Base-by-base conservation (phyloP, 2,888 invertebrate species). In the Andrena bicolor region DNA sequence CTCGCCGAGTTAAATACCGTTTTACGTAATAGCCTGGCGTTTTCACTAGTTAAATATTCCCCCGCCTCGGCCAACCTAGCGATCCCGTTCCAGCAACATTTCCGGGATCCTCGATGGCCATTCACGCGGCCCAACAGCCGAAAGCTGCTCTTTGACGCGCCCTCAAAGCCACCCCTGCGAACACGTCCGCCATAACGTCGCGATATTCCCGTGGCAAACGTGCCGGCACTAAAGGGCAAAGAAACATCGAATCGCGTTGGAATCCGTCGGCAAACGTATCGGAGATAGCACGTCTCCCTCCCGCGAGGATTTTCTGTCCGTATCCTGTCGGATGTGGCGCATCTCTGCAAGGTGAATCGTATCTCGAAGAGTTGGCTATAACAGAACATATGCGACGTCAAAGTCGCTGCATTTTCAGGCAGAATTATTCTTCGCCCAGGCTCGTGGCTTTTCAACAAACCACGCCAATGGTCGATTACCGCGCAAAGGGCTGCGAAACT, bases 201-300 rank as follows among this genome's bases (percentile, higher is more conserved):
- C 77, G 80, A 83, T 83, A 74, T 53, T 76, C 76, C 56, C 70
- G 61, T 68, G 82, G 71, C 81, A 83, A 83, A 83, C 82, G 77
- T 71, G 70, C 74, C 65, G 81, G 82, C 81, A 83, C 82, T 83
- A 82, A 77, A 75, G 64, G 65, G 56, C 78, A 71, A 75, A 78
- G 83, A 82, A 82, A 76, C 65, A 72, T 77, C 20, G 63, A 56
- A 76, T 65, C 70, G 72, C 20, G 16, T n/a, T 32, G 58, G 56
- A 75, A 71, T 61, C 23, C 2, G 23, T 8, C 8, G 20, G 56
- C 56, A 26, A 56, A 56, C 23, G 10, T 23, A 26, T 26, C 23
- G 56, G 23, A 26, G 23, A 80, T 58, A 64, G 63, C 13, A 41
- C 13, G 16, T 13, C 41, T 41, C 41, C 41, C 51, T 75, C 79